Percentiles rank a stretch among this genome's conserved stretches.
Evolutionary conservation across 2,113 vertebrate genomes (phyloP).

Genomic region (Dasyurus viverrinus): DNA sequence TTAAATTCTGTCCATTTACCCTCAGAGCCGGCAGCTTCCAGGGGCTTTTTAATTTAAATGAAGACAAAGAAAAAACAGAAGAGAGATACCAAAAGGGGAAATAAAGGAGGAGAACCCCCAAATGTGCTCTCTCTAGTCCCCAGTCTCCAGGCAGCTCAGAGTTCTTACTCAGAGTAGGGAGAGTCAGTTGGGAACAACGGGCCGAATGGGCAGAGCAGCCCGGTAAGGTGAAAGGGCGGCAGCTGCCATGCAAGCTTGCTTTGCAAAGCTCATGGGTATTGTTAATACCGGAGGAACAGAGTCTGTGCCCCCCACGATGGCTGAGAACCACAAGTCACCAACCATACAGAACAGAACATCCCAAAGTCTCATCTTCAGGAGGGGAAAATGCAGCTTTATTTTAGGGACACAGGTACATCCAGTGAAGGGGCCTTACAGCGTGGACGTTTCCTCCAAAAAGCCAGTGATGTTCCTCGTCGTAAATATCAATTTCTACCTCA

Average conservation of each 20-base stretch:
- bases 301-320: no score
- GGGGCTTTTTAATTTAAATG: not conserved
- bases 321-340: not conserved
- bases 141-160: not conserved
- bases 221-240: not conserved
- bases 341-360: not conserved
- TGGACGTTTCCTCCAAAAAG: not conserved
- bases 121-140: not conserved
- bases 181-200: not conserved
- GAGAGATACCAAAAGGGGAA: not conserved
- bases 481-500: not conserved
- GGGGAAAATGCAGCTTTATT: not conserved
- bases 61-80: not conserved
- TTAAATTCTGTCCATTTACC: slow-evolving; percentile 11
- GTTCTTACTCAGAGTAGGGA: not conserved
- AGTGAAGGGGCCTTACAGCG: not conserved
- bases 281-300: no score
- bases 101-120: not conserved
- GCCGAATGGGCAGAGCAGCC: no score
- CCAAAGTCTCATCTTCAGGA: not conserved
- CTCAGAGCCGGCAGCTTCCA: not conserved
- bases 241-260: not conserved
- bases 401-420: not conserved
- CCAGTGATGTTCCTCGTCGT: not conserved
- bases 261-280: not conserved